These are phyloP conservation scores for Junonia oenone DNA, from an alignment of 2,888 invertebrate species.

Conservation along the genomic window DNA sequence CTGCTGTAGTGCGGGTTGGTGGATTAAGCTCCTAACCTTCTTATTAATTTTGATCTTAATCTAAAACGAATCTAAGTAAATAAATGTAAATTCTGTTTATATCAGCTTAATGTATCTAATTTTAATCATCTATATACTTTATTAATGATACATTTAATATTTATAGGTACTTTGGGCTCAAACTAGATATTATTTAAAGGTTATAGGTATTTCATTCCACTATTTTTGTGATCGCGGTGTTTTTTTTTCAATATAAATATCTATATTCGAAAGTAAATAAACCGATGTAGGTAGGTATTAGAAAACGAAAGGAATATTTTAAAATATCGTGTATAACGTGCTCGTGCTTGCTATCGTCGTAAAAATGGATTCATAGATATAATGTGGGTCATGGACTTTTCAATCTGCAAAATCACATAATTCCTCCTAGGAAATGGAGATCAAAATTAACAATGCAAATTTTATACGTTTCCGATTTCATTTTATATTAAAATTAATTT, in stretches of 20 bases:
- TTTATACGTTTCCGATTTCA: constrained; percentile 43
- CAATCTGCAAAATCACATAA: constrained; percentile 14
- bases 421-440: constrained; percentile 47
- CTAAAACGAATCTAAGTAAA: too few species aligned
- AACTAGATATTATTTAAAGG: too few species aligned
- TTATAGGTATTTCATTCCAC: neutral
- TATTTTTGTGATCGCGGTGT: neutral
- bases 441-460: constrained; percentile 55
- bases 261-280: neutral
- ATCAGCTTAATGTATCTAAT: too few species aligned
- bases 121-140: too few species aligned
- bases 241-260: too few species aligned
- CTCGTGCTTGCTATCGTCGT: constrained; percentile 10
- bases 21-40: too few species aligned
- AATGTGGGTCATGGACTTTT: constrained; percentile 50
- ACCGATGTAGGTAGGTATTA: constrained; percentile 1
- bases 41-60: too few species aligned
- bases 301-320: constrained; percentile 11
- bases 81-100: too few species aligned
- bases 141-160: too few species aligned
- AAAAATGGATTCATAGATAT: constrained; percentile 36
- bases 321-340: constrained; percentile 4
- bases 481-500: constrained; percentile 23
- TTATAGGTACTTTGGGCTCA: too few species aligned
- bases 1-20: too few species aligned